Base-by-base conservation (phyloP, 2,888 invertebrate genomes). In the Antheraea yamamai region DNA sequence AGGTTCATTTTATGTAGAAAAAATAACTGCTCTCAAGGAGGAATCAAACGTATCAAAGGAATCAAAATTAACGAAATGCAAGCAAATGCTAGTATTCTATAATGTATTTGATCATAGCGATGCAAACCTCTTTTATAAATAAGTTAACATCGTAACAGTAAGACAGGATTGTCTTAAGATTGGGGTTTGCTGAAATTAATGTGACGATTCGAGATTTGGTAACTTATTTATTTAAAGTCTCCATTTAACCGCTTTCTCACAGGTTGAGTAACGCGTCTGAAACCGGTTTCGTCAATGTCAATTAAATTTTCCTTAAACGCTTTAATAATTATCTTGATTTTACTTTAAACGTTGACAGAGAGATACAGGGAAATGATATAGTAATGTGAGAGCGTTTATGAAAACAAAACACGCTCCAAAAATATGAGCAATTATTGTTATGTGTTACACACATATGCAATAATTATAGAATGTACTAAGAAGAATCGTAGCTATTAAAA, bases 341-440 rank as follows among this genome's bases (percentile, higher is more conserved):
- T 66, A 66, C 64, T 30, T 16, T 16, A 66, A 66, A 26, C 16
- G 64, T 8, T 66, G 26, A 30, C 30, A 30, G 18, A 61, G 6
- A 66, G 26, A 30, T 66, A 66, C 16, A 66, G 26, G 64, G 64
- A 66, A 66, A 66, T 66, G 47, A 47, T 18, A 66, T 66, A 30
- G 4, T 16, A 66, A 26, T 30, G 26, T 8, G 0, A 30, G 14
- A 30, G 4, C 16, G 30, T 26, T 16, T 30, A 20, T 26, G 26
- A 30, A 66, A 66, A 66, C 26, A 66, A 30, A 66, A 66, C 18
- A 30, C 16, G 16, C 16, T 66, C 4, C 0, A 16, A 66, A 4
- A 23, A n/a, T 66, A 66, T 16, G 12, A 12, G 20, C 10, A 61
- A 20, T 12, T 23, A n/a, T 61, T 7, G 7, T 47, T 47, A 47